These are phyloP conservation scores for Cherax quadricarinatus DNA, from an alignment of 1,140 invertebrate species.

Conservation along the genomic window DNA sequence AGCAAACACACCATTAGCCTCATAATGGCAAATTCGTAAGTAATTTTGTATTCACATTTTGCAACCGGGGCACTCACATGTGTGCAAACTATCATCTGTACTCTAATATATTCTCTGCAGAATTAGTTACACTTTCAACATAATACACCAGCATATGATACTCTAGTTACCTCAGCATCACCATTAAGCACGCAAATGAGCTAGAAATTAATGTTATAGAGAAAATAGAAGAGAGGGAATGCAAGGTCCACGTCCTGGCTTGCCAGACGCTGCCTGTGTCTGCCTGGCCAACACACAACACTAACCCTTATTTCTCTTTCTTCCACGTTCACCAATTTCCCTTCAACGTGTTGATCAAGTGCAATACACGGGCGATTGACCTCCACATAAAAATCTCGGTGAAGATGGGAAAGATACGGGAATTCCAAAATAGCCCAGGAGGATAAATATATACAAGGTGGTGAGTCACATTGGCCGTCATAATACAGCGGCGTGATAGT, in stretches of 20 bases:
- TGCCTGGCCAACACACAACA: background rate
- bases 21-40: background rate
- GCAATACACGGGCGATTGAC: too few species aligned
- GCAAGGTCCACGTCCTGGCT: background rate
- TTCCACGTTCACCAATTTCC: too few species aligned
- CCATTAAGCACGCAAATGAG: too few species aligned
- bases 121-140: background rate
- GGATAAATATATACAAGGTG: background rate
- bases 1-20: background rate
- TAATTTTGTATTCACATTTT: background rate
- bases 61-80: background rate
- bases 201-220: background rate
- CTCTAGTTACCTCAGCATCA: too few species aligned
- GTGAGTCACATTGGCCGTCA: conserved; percentile 35
- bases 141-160: too few species aligned
- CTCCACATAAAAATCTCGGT: too few species aligned
- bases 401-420: too few species aligned
- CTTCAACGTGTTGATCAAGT: background rate
- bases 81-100: background rate
- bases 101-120: background rate
- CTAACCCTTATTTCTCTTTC: background rate
- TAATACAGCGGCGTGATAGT: conserved; percentile 35
- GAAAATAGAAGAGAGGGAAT: background rate
- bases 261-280: background rate
- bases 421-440: background rate